phyloP scores from a whole-genome alignment of 1,140 invertebrate genomes.

The Gryllus bimaculatus region DNA sequence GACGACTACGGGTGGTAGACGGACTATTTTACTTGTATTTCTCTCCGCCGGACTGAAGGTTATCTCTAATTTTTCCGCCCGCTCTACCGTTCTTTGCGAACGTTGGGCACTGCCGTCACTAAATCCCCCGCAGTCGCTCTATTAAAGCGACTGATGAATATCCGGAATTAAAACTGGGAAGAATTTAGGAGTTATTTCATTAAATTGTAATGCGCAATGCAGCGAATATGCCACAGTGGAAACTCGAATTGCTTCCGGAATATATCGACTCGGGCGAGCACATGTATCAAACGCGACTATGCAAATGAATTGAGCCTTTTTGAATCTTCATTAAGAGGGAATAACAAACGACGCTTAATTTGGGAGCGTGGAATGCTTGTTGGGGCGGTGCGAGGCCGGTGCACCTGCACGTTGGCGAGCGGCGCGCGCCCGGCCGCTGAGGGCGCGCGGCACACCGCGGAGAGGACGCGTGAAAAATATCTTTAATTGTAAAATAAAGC shows the following conservation, averaged over 20 bases:
- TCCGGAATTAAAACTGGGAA: not conserved
- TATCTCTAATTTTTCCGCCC: no score
- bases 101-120: no score
- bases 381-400: no score
- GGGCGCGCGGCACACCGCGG: no score
- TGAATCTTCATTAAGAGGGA: not conserved
- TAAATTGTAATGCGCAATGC: constrained; percentile 4
- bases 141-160: not conserved
- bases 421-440: no score
- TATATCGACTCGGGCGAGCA: not conserved
- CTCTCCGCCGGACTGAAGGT: no score
- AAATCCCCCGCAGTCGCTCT: not conserved
- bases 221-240: not conserved
- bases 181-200: constrained; percentile 5
- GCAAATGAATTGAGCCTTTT: constrained; percentile 1
- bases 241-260: constrained; percentile 1
- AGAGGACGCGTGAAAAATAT: no score
- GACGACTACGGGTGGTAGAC: no score
- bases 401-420: no score
- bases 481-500: no score
- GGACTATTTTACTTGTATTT: no score
- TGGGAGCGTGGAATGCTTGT: not conserved
- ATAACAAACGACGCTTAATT: not conserved
- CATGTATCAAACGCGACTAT: not conserved
- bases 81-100: no score